These are phyloP conservation scores for Drosophila peninsularis DNA, from an alignment of 2,888 invertebrate species.

Conservation along the genomic window DNA sequence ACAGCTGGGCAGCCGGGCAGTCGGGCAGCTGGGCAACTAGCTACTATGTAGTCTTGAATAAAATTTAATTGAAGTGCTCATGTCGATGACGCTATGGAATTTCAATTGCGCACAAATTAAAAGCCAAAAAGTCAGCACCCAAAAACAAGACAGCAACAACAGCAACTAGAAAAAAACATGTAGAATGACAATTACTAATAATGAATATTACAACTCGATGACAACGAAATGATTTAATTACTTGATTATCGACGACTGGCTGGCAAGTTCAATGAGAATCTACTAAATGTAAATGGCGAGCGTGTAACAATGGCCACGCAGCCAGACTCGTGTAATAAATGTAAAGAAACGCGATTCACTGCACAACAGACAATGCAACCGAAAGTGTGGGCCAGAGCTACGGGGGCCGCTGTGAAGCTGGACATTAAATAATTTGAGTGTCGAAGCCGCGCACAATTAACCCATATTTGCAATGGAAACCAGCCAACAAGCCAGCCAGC, in stretches of 20 bases:
- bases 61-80: constrained; percentile 36
- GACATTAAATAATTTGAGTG: constrained; percentile 72
- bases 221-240: constrained; percentile 52
- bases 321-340: constrained; percentile 51
- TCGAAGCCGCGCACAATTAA: constrained; percentile 78
- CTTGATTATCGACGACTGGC: constrained; percentile 24
- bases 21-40: not conserved
- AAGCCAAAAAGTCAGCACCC: constrained; percentile 16
- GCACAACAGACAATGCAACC: constrained; percentile 26
- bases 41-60: constrained; percentile 23
- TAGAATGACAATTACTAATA: constrained; percentile 30
- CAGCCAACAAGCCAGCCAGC: constrained; percentile 29
- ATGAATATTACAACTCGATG: constrained; percentile 42
- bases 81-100: constrained; percentile 49
- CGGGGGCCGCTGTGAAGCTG: constrained; percentile 27
- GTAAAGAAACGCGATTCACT: constrained; percentile 40
- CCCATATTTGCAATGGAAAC: constrained; percentile 70
- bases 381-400: constrained; percentile 5
- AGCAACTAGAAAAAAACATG: constrained; percentile 5
- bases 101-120: constrained; percentile 45
- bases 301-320: constrained; percentile 18
- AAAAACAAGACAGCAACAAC: not conserved
- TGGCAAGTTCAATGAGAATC: constrained; percentile 37
- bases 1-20: not conserved
- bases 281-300: constrained; percentile 30